Percentiles rank a stretch among this genome's conserved stretches.
Evolutionary conservation across 2,888 invertebrate genomes (phyloP).

Genomic region (Oscheius myriophilus): DNA sequence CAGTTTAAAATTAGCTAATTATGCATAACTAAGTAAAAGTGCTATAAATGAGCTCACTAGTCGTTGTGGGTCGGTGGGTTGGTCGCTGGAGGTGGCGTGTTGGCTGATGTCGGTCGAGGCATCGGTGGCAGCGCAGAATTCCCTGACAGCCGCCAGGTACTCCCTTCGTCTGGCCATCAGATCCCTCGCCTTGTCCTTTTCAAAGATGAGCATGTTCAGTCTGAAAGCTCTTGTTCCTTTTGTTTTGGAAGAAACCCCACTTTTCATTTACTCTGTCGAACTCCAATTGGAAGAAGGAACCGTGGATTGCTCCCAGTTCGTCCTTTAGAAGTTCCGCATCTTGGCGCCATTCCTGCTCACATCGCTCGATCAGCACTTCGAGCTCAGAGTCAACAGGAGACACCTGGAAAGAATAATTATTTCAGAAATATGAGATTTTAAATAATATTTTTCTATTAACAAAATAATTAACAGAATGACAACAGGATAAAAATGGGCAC

Average conservation of each 20-base stretch:
- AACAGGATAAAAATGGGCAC: no score
- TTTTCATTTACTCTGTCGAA: constrained; percentile 65
- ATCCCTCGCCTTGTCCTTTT: constrained; percentile 56
- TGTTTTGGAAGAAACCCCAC: constrained; percentile 34
- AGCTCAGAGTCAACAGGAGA: constrained; percentile 54
- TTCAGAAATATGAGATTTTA: no score
- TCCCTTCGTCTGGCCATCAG: constrained; percentile 48
- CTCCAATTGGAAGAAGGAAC: constrained; percentile 66
- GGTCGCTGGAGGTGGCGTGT: constrained; percentile 58
- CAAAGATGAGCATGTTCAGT: constrained; percentile 60
- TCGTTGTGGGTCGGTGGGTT: constrained; percentile 48
- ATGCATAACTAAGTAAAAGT: background rate
- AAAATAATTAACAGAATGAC: no score
- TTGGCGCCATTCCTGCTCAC: constrained; percentile 57
- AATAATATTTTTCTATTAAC: no score
- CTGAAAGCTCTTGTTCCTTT: constrained; percentile 37
- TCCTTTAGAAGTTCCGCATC: constrained; percentile 52
- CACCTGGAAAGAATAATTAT: constrained; percentile 48
- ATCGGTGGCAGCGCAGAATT: constrained; percentile 45
- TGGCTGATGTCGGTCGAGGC: constrained; percentile 46
- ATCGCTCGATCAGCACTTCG: constrained; percentile 47
- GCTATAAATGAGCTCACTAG: constrained; percentile 31
- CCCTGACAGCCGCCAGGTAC: constrained; percentile 46
- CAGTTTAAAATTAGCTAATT: background rate
- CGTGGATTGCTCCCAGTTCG: constrained; percentile 60